Evolutionary conservation across 2,113 vertebrate species (phyloP).

Genomic region (Acanthochromis polyacanthus): DNA sequence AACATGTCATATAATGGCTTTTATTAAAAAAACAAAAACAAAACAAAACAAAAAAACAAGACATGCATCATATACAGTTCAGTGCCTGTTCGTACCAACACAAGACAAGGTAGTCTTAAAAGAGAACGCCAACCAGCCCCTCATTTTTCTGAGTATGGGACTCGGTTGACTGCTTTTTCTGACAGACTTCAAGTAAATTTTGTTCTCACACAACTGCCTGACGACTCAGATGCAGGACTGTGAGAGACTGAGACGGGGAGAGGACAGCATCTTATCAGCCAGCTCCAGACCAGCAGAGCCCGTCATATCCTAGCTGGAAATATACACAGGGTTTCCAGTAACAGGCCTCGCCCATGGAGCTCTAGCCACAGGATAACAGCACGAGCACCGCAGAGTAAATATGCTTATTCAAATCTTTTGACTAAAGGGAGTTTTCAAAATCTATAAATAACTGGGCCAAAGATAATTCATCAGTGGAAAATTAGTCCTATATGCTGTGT

Average conservation of each 20-base stretch:
- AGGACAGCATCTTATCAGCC: slow-evolving; percentile 94
- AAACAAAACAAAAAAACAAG: background rate
- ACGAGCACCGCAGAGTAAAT: slow-evolving; percentile 49
- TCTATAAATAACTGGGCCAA: slow-evolving; percentile 45
- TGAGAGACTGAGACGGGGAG: slow-evolving; percentile 82
- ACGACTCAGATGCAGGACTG: slow-evolving; percentile 84
- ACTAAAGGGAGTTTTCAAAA: slow-evolving; percentile 16
- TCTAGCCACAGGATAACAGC: slow-evolving; percentile 71
- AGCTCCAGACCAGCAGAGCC: slow-evolving; percentile 89
- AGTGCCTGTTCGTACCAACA: slow-evolving; percentile 14
- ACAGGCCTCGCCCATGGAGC: slow-evolving; percentile 87
- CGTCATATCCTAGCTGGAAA: slow-evolving; percentile 89
- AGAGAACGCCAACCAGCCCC: slow-evolving; percentile 69
- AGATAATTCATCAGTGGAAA: slow-evolving; percentile 22
- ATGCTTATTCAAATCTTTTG: slow-evolving; percentile 44
- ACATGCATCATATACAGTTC: background rate
- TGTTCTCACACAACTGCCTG: slow-evolving; percentile 87
- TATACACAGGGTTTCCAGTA: slow-evolving; percentile 87
- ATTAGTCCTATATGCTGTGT: slow-evolving; percentile 65
- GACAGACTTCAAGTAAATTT: slow-evolving; percentile 81
- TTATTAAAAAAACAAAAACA: background rate
- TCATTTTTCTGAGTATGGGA: slow-evolving; percentile 76
- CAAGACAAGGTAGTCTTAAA: slow-evolving; percentile 87
- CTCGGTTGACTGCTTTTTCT: slow-evolving; percentile 64
- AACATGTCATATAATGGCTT: too few species aligned